Evolutionary conservation across 2,797 vertebrate species (phyloP).

Genomic region (Lagodon rhomboides): DNA sequence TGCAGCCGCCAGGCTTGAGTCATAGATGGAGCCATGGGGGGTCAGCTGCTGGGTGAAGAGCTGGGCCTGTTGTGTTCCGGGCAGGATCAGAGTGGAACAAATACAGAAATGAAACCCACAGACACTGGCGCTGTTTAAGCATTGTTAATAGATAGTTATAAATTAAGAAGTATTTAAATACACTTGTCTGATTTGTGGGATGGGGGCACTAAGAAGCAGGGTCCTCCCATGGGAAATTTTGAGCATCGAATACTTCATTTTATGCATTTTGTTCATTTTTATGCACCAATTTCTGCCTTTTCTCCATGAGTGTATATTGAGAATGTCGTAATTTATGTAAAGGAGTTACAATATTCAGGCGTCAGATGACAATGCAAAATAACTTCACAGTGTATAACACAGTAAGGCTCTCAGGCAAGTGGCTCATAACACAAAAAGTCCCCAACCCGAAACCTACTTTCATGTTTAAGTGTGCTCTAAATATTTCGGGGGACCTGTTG

Average conservation of each 20-base stretch:
- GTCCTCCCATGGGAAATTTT: no score
- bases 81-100: conserved; percentile 46
- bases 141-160: not conserved
- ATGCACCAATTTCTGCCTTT: not conserved
- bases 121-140: conserved; percentile 34
- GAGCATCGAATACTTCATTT: no score
- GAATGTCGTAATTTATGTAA: no score
- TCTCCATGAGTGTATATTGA: no score
- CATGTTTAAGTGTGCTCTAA: no score
- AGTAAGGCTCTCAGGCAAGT: not conserved
- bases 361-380: not conserved
- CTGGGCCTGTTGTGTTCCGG: conserved; percentile 58
- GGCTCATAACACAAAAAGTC: no score
- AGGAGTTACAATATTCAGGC: not conserved
- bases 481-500: no score
- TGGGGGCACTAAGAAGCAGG: no score
- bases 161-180: no score
- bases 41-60: conserved; percentile 70
- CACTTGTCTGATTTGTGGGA: no score
- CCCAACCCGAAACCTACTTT: no score
- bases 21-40: conserved; percentile 69
- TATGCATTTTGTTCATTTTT: not conserved
- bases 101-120: conserved; percentile 53
- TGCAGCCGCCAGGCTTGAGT: conserved; percentile 72
- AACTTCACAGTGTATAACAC: not conserved